A percentile compares a stretch with the other conserved stretches of the same genome.
Evolutionary conservation across 2,113 vertebrate genomes (phyloP).

Genomic region (Sarotherodon lohbergeri): DNA sequence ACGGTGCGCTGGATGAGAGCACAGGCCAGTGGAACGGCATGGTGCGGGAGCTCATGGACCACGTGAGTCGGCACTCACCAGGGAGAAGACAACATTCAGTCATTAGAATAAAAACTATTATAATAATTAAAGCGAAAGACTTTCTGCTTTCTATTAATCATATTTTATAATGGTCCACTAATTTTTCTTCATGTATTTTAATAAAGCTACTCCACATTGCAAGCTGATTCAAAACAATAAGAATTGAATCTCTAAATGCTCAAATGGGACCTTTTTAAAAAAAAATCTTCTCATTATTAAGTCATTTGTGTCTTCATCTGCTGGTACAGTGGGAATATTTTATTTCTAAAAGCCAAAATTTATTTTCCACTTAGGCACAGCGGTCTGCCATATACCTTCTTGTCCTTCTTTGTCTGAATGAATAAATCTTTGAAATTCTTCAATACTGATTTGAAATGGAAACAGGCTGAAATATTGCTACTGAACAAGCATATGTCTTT

Average conservation of each 20-base stretch:
- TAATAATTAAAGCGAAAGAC: background rate
- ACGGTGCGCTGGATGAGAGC: constrained; percentile 88
- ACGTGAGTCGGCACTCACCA: constrained; percentile 77
- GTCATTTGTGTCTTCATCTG: background rate
- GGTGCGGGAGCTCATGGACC: constrained; percentile 96
- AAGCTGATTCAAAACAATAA: background rate
- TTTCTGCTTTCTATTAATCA: background rate
- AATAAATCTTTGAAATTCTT: background rate
- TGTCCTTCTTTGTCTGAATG: background rate
- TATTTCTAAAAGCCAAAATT: background rate
- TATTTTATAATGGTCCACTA: background rate
- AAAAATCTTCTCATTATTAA: background rate
- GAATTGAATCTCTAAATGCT: background rate
- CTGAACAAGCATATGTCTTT: background rate
- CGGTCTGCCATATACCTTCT: background rate
- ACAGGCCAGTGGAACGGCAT: constrained; percentile 96
- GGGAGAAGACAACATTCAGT: background rate
- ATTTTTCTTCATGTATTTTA: background rate
- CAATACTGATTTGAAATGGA: background rate
- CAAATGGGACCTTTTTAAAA: background rate
- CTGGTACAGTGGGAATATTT: background rate
- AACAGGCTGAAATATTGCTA: background rate
- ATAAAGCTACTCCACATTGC: background rate
- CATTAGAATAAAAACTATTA: background rate
- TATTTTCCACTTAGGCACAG: background rate